A percentile compares a stretch with the other conserved stretches of the same genome.
These are phyloP conservation scores for Melanotaenia parkinsoni DNA, from an alignment of 2,797 vertebrate species.

Conservation along the genomic window DNA sequence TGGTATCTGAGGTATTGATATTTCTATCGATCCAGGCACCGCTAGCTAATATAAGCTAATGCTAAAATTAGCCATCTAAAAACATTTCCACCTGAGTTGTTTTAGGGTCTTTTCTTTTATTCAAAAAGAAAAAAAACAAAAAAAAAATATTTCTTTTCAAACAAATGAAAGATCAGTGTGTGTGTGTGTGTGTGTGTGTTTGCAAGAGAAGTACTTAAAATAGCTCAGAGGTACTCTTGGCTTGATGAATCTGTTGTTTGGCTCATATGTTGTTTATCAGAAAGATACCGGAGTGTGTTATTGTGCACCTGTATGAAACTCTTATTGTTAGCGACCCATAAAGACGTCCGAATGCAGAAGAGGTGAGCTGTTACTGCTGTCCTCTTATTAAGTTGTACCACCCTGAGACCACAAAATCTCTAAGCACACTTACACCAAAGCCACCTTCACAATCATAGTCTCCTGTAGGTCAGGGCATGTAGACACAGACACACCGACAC, in stretches of 20 bases:
- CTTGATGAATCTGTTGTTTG: slow-evolving; percentile 8
- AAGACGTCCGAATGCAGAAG: slow-evolving; percentile 11
- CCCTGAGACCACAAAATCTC: slow-evolving; percentile 48
- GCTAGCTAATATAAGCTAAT: neutral
- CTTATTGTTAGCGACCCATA: neutral
- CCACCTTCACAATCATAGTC: slow-evolving; percentile 31
- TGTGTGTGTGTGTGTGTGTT: neutral
- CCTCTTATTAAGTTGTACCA: slow-evolving; percentile 8
- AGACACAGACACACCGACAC: slow-evolving; percentile 28
- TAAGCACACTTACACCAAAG: slow-evolving; percentile 27
- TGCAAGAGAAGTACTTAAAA: neutral
- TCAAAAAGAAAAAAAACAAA: neutral
- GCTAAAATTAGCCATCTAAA: neutral
- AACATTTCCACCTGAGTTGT: neutral
- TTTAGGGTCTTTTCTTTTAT: neutral
- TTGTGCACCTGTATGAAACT: slow-evolving; percentile 9
- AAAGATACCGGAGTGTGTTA: slow-evolving; percentile 3
- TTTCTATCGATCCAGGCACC: neutral
- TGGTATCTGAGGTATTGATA: no score
- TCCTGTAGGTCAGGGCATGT: slow-evolving; percentile 33
- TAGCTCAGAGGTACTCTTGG: slow-evolving; percentile 4
- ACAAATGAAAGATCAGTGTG: neutral
- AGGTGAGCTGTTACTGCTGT: slow-evolving; percentile 5
- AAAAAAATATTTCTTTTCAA: neutral
- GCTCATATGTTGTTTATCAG: slow-evolving; percentile 7